Evolutionary conservation across 23 tunicate genomes (phyloP).

Genomic region (Phallusia fumigata): DNA sequence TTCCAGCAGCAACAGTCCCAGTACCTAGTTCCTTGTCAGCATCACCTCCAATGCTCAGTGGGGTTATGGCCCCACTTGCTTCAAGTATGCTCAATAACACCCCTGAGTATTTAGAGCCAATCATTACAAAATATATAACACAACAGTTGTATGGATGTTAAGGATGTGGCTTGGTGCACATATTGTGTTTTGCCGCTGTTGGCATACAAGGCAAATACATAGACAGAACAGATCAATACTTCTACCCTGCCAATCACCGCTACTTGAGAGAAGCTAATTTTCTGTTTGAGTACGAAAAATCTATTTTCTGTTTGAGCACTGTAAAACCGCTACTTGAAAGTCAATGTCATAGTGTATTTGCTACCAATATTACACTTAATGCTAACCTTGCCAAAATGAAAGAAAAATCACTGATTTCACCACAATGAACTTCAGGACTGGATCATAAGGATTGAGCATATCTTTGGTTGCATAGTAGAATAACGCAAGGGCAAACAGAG

Average conservation of each 20-base stretch:
- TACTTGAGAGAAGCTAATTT: neutral
- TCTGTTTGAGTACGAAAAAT: neutral
- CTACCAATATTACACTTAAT: neutral
- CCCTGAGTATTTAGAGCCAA: constrained; percentile 27
- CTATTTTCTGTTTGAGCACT: too few species aligned
- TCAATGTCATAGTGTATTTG: neutral
- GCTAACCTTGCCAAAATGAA: constrained; percentile 98
- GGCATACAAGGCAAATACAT: neutral
- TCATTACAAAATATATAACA: too few species aligned
- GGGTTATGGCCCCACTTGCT: constrained; percentile 74
- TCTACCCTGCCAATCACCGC: neutral
- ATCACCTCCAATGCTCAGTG: constrained; percentile 72
- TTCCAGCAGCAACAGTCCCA: constrained; percentile 94
- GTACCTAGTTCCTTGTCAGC: constrained; percentile 40
- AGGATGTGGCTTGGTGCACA: too few species aligned
- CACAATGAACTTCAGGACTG: constrained; percentile 88
- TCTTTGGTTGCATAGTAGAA: constrained; percentile 92
- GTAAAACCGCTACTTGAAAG: neutral
- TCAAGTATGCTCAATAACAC: constrained; percentile 82
- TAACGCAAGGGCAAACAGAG: constrained; percentile 83
- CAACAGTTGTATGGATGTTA: too few species aligned
- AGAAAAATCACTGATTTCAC: constrained; percentile 98
- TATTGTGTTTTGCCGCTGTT: too few species aligned
- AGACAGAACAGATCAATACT: neutral
- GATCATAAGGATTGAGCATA: constrained; percentile 86